A percentile compares a stretch with the other conserved stretches of the same genome.
Evolutionary conservation across 1,140 invertebrate species (phyloP).

Genomic region (Melitaea cinxia): DNA sequence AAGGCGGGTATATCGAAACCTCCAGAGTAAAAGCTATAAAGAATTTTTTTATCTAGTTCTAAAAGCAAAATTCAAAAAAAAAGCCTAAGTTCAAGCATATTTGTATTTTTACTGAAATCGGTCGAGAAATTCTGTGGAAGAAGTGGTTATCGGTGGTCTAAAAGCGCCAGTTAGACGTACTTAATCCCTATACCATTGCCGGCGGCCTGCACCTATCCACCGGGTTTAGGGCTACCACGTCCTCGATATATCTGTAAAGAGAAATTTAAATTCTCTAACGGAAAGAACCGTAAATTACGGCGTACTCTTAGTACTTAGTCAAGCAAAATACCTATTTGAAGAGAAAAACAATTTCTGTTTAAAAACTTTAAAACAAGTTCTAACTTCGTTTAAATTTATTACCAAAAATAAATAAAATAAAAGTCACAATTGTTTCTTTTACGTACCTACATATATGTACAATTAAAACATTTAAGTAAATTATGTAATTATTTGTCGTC

Average conservation of each 20-base stretch:
- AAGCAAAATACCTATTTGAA: neutral
- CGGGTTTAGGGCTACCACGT: slow-evolving; percentile 12
- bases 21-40: neutral
- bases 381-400: neutral
- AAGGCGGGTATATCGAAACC: neutral
- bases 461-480: no score
- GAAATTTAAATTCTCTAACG: neutral
- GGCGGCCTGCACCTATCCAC: slow-evolving; percentile 18
- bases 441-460: no score
- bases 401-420: no score
- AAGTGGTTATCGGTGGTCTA: slow-evolving; percentile 20
- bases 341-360: neutral
- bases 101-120: slow-evolving; percentile 12
- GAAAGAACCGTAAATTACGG: slow-evolving; percentile 1
- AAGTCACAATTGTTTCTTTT: no score
- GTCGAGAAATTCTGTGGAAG: slow-evolving; percentile 18
- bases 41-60: slow-evolving; percentile 3
- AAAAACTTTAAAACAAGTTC: neutral
- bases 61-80: no score
- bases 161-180: slow-evolving; percentile 26
- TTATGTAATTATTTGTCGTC: no score
- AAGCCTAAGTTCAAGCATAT: no score
- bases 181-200: slow-evolving; percentile 25
- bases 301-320: neutral
- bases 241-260: slow-evolving; percentile 2